These are phyloP conservation scores for Elephas maximus DNA, from an alignment of 2,113 vertebrate genomes.

Conservation along the genomic window DNA sequence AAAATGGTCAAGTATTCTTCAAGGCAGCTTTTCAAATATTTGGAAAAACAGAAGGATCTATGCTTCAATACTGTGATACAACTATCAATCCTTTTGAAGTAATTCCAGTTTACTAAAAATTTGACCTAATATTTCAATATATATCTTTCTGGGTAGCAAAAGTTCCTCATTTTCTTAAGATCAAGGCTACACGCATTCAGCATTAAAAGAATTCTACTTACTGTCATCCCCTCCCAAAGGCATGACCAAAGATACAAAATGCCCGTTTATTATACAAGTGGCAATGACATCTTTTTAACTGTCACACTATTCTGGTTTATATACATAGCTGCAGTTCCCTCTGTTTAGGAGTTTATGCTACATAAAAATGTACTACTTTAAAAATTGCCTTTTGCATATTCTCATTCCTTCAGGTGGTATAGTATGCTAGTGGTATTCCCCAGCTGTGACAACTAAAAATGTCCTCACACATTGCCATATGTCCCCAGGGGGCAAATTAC, in stretches of 20 bases:
- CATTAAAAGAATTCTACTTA: background rate
- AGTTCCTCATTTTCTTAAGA: constrained; percentile 41
- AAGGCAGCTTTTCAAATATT: constrained; percentile 62
- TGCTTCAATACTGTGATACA: background rate
- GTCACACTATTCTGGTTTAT: constrained; percentile 4
- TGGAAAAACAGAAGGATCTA: background rate
- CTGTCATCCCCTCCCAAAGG: background rate
- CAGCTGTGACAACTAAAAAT: background rate
- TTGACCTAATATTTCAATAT: background rate
- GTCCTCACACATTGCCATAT: background rate
- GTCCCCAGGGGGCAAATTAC: background rate
- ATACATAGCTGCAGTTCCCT: constrained; percentile 16
- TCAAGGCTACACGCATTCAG: background rate
- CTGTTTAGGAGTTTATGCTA: background rate
- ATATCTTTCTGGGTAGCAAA: background rate
- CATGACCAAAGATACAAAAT: background rate
- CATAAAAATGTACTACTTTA: background rate
- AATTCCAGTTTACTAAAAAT: constrained; percentile 28
- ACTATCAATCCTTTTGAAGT: background rate
- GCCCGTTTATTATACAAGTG: constrained; percentile 21
- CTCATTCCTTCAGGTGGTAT: background rate
- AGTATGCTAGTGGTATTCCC: background rate
- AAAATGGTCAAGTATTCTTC: constrained; percentile 11
- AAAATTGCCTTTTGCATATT: background rate
- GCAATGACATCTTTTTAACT: constrained; percentile 37